A percentile compares a stretch with the other conserved stretches of the same genome.
Evolutionary conservation across 92 coral and sea anemone species (phyloP).

Genomic region (Porites lobata): DNA sequence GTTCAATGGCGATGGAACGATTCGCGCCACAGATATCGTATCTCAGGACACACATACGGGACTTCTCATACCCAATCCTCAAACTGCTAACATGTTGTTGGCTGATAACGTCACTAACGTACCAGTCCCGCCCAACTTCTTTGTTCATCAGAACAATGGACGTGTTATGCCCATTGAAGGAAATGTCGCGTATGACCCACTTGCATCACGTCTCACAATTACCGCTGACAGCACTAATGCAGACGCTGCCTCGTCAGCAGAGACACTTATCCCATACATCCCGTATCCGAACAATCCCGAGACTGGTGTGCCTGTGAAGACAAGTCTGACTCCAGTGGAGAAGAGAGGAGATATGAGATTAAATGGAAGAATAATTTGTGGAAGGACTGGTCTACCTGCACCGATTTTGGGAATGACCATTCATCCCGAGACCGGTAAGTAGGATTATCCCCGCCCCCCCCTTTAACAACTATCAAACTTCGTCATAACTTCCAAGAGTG

Average conservation of each 20-base stretch:
- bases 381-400: constrained; percentile 94
- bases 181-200: constrained; percentile 93
- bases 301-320: constrained; percentile 91
- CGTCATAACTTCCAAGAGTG: too few relatives aligned
- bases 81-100: constrained; percentile 92
- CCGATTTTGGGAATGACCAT: constrained; percentile 98
- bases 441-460: background rate
- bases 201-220: constrained; percentile 91
- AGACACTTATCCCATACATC: constrained; percentile 92
- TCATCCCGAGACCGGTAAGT: constrained; percentile 94
- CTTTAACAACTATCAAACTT: too few relatives aligned
- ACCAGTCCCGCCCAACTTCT: constrained; percentile 93
- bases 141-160: constrained; percentile 92
- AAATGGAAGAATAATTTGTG: constrained; percentile 86
- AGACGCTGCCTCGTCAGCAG: constrained; percentile 89
- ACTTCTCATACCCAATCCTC: constrained; percentile 83
- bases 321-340: constrained; percentile 77
- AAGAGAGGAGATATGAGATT: constrained; percentile 91
- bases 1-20: constrained; percentile 85
- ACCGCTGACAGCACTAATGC: constrained; percentile 94
- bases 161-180: constrained; percentile 98
- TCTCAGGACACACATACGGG: constrained; percentile 87
- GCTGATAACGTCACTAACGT: constrained; percentile 92
- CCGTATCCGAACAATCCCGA: constrained; percentile 98
- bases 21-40: constrained; percentile 80